Evolutionary conservation across 2,113 vertebrate species (phyloP), one percentile per base, ranked within the genome.

Genomic region (Cavia aperea): DNA sequence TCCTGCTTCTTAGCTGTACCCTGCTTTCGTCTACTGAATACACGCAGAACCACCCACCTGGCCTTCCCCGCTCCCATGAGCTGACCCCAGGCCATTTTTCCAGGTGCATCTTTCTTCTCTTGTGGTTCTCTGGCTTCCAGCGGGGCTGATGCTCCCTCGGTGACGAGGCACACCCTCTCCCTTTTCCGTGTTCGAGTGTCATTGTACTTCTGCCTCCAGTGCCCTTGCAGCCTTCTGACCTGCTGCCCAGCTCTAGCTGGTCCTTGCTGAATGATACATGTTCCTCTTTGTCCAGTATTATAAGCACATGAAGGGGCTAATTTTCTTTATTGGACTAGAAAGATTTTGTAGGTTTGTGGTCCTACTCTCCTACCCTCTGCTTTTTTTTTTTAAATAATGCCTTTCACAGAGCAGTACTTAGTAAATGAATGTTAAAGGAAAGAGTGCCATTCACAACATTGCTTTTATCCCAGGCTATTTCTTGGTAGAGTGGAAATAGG

Each of bases 351-450:
- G 46, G 36, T 75, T 43, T 85, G 0, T 93, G 39, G 60, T 78
- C n/a, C 29, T 89, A 51, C 7, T 39, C 16, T 46, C 77, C 18
- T 10, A 31, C 31, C 26, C 58, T 54, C 82, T 58, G 16, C 56
- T 58, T 58, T 58, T 58, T 19, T 63, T 89, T 86, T 91, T 93
- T 10, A 21, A 14, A 12, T n/a, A 86, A 56, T 85, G n/a, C 33
- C 62, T 95, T 94, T 88, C 56, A 58, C 16, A 82, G 73, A 90
- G 36, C 62, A 63, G 43, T 33, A 66, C 58, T 90, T 65, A 68
- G 66, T 70, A 75, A 89, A 43, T 77, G 81, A 49, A 16, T 66
- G 77, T 79, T 94, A 68, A 77, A 94, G 70, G 70, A 86, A 91
- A 54, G n/a, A 89, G 58, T 63, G n/a, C 19, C 54, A 85, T 54